A percentile compares a stretch with the other conserved stretches of the same genome.
These are phyloP conservation scores for Cecidostiba fungosa DNA, from an alignment of 2,888 invertebrate species.

Conservation along the genomic window DNA sequence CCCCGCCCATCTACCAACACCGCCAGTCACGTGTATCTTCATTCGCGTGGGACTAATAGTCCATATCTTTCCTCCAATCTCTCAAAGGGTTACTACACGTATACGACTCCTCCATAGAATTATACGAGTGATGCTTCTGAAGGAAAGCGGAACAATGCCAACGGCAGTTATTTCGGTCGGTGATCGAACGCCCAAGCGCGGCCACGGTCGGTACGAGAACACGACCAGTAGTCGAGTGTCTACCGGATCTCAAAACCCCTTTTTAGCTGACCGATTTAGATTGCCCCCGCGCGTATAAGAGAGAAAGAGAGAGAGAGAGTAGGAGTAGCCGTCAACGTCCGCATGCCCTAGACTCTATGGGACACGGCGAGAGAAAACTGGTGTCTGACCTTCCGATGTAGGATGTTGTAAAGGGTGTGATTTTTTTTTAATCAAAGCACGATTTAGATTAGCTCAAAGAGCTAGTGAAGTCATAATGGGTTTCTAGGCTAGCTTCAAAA, in stretches of 20 bases:
- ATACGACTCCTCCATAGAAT: neutral
- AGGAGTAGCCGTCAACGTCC: constrained; percentile 24
- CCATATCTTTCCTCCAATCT: neutral
- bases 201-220: constrained; percentile 74
- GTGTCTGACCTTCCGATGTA: constrained; percentile 41
- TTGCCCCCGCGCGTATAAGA: constrained; percentile 50
- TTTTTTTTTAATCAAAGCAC: neutral
- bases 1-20: no score
- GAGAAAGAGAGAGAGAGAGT: constrained; percentile 43
- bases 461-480: neutral
- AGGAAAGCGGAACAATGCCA: constrained; percentile 78
- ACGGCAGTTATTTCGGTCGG: constrained; percentile 75
- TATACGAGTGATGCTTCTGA: constrained; percentile 65
- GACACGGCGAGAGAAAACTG: neutral
- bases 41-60: neutral
- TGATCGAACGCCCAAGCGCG: constrained; percentile 76
- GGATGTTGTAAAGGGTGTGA: neutral
- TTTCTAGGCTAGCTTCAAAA: neutral
- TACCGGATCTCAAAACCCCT: constrained; percentile 68
- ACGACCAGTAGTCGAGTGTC: constrained; percentile 13
- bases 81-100: neutral
- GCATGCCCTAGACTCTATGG: constrained; percentile 60
- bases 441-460: neutral
- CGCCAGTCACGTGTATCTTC: no score
- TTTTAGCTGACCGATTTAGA: constrained; percentile 71